These are phyloP conservation scores for Salmo trutta DNA, from an alignment of 2,797 vertebrate genomes.

Conservation along the genomic window DNA sequence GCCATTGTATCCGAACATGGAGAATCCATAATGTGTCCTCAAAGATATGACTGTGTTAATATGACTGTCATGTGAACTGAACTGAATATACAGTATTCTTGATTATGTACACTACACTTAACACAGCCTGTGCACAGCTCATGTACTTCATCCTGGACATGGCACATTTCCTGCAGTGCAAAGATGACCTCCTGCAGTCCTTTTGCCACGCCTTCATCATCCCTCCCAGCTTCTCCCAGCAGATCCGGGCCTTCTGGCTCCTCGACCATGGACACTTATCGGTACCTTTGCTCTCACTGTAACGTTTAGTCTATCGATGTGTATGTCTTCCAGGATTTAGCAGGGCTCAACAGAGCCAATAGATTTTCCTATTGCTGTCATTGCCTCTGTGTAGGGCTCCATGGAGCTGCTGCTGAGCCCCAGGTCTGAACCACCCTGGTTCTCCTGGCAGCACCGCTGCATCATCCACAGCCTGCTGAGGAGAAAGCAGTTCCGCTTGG, in stretches of 20 bases:
- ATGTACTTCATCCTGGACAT: constrained; percentile 73
- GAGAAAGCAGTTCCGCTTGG: constrained; percentile 49
- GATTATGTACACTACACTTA: constrained; percentile 34
- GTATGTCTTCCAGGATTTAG: not conserved
- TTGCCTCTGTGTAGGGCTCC: constrained; percentile 40
- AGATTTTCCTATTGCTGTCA: not conserved
- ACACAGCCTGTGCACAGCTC: constrained; percentile 49
- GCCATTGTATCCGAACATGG: constrained; percentile 56
- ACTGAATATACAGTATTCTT: not conserved
- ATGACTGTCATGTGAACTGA: not conserved
- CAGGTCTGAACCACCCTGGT: constrained; percentile 39
- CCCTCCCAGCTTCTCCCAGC: constrained; percentile 54
- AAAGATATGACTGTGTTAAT: not conserved
- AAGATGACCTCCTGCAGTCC: constrained; percentile 61
- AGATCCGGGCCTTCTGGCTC: constrained; percentile 67
- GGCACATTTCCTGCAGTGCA: constrained; percentile 60
- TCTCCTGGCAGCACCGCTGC: constrained; percentile 61
- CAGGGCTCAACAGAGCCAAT: not conserved
- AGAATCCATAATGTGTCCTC: not conserved
- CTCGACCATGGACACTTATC: constrained; percentile 61
- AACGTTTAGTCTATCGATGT: not conserved
- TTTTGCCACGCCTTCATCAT: constrained; percentile 65
- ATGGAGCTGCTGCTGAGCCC: constrained; percentile 61
- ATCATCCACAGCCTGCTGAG: constrained; percentile 56
- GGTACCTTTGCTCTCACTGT: constrained; percentile 32